Percentiles rank a stretch among this genome's conserved stretches.
phyloP scores from a whole-genome alignment of 2,797 vertebrate species.

The Alcedo atthis region DNA sequence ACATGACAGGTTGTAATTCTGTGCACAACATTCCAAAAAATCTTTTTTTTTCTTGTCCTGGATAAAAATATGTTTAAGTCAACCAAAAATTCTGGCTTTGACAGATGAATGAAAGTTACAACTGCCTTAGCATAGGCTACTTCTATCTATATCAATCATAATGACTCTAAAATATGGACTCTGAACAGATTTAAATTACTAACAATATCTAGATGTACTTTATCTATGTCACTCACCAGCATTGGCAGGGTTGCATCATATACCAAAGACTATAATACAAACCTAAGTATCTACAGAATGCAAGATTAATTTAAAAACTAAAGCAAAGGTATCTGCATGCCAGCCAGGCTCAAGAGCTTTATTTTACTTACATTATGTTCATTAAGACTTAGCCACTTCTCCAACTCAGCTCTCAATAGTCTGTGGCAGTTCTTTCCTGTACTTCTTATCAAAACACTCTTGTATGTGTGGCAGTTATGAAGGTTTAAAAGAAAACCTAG shows the following conservation, averaged over 20 bases:
- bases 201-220: not conserved
- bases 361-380: not conserved
- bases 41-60: not conserved
- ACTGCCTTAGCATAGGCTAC: not conserved
- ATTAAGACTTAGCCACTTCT: not conserved
- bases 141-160: not conserved
- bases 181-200: not conserved
- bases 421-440: not conserved
- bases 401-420: not conserved
- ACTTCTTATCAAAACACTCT: not conserved
- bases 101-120: conserved; percentile 25
- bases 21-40: not conserved
- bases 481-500: not conserved
- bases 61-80: not conserved
- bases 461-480: not conserved
- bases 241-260: not conserved
- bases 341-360: not conserved
- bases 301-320: not conserved
- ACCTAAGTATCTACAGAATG: not conserved
- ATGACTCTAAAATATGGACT: not conserved
- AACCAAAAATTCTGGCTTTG: not conserved
- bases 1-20: not conserved
- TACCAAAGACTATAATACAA: not conserved
- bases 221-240: not conserved
- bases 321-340: not conserved